phyloP scores from a whole-genome alignment of 1,140 invertebrate species.

The Bombus waltoni region DNA sequence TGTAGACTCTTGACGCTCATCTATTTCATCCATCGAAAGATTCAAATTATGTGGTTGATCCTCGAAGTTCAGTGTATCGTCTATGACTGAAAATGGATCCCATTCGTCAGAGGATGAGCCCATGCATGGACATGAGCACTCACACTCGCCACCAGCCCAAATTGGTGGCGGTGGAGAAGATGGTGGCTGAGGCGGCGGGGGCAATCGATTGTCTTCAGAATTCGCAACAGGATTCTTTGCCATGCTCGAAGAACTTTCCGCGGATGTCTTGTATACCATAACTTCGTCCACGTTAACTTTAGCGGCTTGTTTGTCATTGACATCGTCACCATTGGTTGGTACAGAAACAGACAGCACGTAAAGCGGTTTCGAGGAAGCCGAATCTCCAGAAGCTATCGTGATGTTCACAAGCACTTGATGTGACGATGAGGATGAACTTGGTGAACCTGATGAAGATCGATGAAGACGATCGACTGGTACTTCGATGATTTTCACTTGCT shows the following conservation, averaged over 20 bases:
- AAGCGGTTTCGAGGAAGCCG: constrained; percentile 85
- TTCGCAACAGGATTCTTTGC: constrained; percentile 51
- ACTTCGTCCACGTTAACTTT: constrained; percentile 37
- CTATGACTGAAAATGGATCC: constrained; percentile 74
- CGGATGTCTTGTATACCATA: constrained; percentile 4
- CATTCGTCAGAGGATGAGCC: constrained; percentile 79
- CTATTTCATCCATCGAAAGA: constrained; percentile 5
- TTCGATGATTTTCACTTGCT: constrained; percentile 57
- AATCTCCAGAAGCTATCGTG: constrained; percentile 87
- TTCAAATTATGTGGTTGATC: constrained; percentile 20
- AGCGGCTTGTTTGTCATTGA: constrained; percentile 38
- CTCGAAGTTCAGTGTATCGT: constrained; percentile 41
- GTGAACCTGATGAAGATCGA: neutral
- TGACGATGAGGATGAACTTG: constrained; percentile 9
- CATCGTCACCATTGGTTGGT: constrained; percentile 84
- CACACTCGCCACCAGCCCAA: constrained; percentile 86
- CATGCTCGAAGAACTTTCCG: constrained; percentile 57
- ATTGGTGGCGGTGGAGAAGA: constrained; percentile 72
- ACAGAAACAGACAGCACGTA: constrained; percentile 89
- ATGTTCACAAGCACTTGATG: constrained; percentile 87
- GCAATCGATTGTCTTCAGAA: constrained; percentile 57
- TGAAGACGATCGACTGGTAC: constrained; percentile 52
- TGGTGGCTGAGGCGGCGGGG: constrained; percentile 65
- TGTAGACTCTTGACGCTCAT: neutral
- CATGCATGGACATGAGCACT: constrained; percentile 88